Evolutionary conservation across 92 coral and sea anemone genomes (phyloP), one percentile per base, ranked within the genome.

Genomic region (Ricordea florida): DNA sequence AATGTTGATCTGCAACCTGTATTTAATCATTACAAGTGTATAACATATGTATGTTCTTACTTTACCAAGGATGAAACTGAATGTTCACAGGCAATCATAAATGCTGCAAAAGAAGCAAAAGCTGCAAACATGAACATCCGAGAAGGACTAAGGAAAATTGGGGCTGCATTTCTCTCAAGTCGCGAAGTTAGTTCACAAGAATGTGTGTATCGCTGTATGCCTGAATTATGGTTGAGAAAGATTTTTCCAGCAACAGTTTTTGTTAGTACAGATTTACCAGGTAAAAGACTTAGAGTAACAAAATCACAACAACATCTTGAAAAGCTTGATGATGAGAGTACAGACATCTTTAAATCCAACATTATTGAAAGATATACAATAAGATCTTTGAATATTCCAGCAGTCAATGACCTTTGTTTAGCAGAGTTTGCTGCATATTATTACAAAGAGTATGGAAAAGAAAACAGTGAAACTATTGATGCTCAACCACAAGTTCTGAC

Each of bases 121-220:
- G 51, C 3, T 14, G 26, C 37, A 16, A 81, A 81, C 28, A 45
- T 71, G 44, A 71, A 41, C 71, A 33, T 81, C 8, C 51, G 51
- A 52, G 82, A 74, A 16, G 75, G 76, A 3, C 65, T 74, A 20
- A 56, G 50, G 56, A 81, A 74, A 74, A 71, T 78, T 24, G 90
- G 90, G 30, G 87, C 91, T 23, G 83, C 91, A 15, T 86, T 80
- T 55, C 74, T 86, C 5, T 86, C 87, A 11, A 58, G 74, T 56
- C 72, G 86, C 73, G 87, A 86, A 86, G 90, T 86, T 4, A 80
- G 92, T 49, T 59, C 92, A 17, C 92, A 86, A 81, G 87, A 86
- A 59, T 80, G 87, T 72, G 90, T 80, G 0, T 86, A 72, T 40
- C 44, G 87, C 40, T 86, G 82, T 32, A 72, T 86, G 79, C 91